phyloP scores from a whole-genome alignment of 2,113 vertebrate species.

The Hoplias malabaricus region DNA sequence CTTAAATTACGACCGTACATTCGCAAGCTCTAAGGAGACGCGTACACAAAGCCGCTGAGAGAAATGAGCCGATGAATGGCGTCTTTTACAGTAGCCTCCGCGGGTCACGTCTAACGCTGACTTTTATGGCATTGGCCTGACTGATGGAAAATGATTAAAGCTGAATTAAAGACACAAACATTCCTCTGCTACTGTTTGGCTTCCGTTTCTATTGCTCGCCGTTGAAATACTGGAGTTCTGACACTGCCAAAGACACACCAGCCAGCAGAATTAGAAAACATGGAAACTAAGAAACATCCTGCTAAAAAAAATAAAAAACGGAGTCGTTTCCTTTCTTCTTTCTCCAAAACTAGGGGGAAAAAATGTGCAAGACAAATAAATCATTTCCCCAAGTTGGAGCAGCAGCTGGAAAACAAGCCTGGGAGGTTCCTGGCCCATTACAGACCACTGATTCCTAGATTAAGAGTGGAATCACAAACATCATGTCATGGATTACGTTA shows the following conservation, averaged over 20 bases:
- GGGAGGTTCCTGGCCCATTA: not conserved
- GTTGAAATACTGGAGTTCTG: not conserved
- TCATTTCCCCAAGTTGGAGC: not conserved
- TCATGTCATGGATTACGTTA: not conserved
- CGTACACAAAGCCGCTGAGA: not conserved
- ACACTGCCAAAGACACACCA: not conserved
- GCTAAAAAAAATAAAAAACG: not conserved
- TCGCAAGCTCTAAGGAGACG: not conserved
- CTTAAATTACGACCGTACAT: not conserved
- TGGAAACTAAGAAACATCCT: not conserved
- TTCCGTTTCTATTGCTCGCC: not conserved
- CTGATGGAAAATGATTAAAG: not conserved
- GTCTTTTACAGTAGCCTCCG: not conserved
- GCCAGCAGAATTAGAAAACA: not conserved
- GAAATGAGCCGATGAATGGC: not conserved
- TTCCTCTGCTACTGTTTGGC: constrained; percentile 12
- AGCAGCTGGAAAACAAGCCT: not conserved
- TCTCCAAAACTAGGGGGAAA: not conserved
- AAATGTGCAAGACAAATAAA: not conserved
- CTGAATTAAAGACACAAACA: not conserved
- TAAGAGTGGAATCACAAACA: not conserved
- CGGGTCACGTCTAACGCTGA: not conserved
- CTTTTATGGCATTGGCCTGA: not conserved
- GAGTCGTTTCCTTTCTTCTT: not conserved
- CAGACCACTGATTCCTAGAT: not conserved